Percentiles rank a stretch among this genome's conserved stretches.
These are phyloP conservation scores for Scatophagus argus DNA, from an alignment of 2,113 vertebrate genomes.

Conservation along the genomic window DNA sequence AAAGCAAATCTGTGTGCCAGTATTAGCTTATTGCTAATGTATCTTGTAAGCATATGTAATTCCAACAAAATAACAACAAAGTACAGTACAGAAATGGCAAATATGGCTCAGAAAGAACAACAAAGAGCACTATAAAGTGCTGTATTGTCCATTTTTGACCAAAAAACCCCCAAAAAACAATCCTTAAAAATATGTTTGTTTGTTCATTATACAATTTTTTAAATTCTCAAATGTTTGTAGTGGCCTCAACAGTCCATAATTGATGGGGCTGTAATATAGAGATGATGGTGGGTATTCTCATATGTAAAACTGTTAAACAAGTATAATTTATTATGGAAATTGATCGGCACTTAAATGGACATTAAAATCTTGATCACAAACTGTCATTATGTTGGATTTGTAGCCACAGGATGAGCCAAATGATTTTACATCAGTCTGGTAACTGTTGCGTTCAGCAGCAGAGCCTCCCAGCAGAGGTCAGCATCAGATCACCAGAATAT, in stretches of 20 bases:
- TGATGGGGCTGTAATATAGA: neutral
- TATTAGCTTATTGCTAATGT: neutral
- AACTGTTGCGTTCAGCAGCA: neutral
- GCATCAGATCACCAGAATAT: slow-evolving; percentile 57
- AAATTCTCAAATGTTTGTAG: neutral
- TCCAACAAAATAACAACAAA: neutral
- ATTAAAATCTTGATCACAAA: neutral
- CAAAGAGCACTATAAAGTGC: neutral
- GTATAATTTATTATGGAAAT: neutral
- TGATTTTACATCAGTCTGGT: neutral
- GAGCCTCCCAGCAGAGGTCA: slow-evolving; percentile 76
- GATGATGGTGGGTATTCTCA: neutral
- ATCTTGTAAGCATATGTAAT: neutral
- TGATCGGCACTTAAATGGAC: neutral
- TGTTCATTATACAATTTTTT: neutral
- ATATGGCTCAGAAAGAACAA: neutral
- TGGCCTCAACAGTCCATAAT: neutral
- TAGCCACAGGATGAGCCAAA: neutral
- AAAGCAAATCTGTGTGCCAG: neutral
- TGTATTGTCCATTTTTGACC: no score
- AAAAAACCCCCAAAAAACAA: no score
- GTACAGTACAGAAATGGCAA: neutral
- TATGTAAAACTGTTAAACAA: neutral
- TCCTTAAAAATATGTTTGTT: neutral
- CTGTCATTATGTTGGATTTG: neutral